These are phyloP conservation scores for Rhynchotus rufescens DNA, from an alignment of 2,797 vertebrate species.

Conservation along the genomic window DNA sequence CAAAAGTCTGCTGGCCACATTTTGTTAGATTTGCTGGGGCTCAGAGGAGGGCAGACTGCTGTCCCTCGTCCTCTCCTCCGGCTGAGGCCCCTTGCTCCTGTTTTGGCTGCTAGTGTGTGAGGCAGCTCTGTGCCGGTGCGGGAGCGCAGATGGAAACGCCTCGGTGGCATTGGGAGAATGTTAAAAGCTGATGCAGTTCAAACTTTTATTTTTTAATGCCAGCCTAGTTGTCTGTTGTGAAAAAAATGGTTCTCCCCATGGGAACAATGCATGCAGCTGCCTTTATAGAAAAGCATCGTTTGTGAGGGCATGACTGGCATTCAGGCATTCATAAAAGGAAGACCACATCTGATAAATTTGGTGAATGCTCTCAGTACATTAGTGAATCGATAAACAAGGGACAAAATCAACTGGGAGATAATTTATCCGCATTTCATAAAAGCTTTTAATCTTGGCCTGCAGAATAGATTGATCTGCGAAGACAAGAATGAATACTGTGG, in stretches of 20 bases:
- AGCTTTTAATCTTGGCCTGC: slow-evolving; percentile 63
- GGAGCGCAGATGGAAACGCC: background rate
- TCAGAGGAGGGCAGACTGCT: background rate
- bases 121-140: background rate
- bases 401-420: slow-evolving; percentile 63
- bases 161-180: background rate
- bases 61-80: background rate
- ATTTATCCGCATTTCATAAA: slow-evolving; percentile 72
- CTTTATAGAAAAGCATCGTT: background rate
- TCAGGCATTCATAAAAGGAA: slow-evolving; percentile 14
- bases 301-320: slow-evolving; percentile 33
- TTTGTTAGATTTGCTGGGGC: background rate
- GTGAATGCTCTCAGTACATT: slow-evolving; percentile 46
- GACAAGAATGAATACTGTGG: slow-evolving; percentile 30
- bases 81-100: background rate
- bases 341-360: slow-evolving; percentile 44
- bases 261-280: slow-evolving; percentile 41
- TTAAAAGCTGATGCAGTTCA: background rate
- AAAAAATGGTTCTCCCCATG: background rate
- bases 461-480: slow-evolving; percentile 60
- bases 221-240: background rate
- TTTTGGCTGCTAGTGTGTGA: background rate
- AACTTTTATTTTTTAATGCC: background rate
- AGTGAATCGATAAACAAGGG: slow-evolving; percentile 64
- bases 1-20: background rate